These are phyloP conservation scores for Chlorodrepanis virens DNA, from an alignment of 2,113 vertebrate genomes.

Conservation along the genomic window DNA sequence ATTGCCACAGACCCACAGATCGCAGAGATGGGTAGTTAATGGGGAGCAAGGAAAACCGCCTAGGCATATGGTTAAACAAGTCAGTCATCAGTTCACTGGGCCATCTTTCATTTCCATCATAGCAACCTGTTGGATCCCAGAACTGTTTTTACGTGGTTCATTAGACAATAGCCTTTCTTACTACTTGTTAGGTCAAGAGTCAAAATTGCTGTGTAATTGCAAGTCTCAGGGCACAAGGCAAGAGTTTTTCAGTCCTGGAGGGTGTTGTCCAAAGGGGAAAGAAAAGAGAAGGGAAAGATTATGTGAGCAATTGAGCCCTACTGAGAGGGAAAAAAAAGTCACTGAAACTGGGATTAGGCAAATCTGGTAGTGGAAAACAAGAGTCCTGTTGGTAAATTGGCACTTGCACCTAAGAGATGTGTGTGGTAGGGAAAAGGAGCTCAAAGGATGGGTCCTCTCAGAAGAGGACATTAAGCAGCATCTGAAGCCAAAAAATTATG, in stretches of 20 bases:
- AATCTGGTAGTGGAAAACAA: conserved; percentile 48
- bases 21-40: background rate
- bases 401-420: background rate
- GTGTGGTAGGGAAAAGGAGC: background rate
- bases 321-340: conserved; percentile 4
- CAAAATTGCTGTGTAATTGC: conserved; percentile 55
- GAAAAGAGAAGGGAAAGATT: conserved; percentile 47
- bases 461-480: background rate
- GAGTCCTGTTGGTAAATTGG: conserved; percentile 6
- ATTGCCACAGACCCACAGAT: background rate
- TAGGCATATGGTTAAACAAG: background rate
- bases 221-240: conserved; percentile 9
- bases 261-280: background rate
- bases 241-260: conserved; percentile 42
- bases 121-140: background rate
- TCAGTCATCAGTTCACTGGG: background rate
- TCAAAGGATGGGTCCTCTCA: background rate
- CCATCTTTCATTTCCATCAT: conserved; percentile 5
- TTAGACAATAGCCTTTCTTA: conserved; percentile 28
- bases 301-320: conserved; percentile 26
- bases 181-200: conserved; percentile 27
- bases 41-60: background rate
- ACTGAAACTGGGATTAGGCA: conserved; percentile 49
- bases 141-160: conserved; percentile 23
- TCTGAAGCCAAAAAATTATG: background rate